Evolutionary conservation across 2,888 invertebrate genomes (phyloP).

Genomic region (Thelaira solivaga): DNA sequence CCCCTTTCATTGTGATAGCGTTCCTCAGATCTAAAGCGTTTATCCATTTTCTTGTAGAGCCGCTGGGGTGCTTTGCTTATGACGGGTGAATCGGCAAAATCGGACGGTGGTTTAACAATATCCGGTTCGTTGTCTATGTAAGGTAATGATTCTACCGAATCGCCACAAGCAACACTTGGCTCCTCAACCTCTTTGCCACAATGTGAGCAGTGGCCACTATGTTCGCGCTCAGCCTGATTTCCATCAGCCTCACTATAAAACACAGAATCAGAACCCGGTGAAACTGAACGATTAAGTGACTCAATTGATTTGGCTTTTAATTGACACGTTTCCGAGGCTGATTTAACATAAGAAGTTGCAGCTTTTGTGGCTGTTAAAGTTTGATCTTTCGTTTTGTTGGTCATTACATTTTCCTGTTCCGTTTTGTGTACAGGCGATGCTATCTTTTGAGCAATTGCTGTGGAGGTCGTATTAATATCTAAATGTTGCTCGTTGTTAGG

Average conservation of each 20-base stretch:
- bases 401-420: conserved; percentile 25
- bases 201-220: conserved; percentile 85
- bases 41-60: conserved; percentile 87
- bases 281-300: conserved; percentile 88
- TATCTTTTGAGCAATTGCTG: conserved; percentile 77
- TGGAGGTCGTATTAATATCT: conserved; percentile 68
- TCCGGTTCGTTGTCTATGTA: conserved; percentile 79
- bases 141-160: conserved; percentile 76
- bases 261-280: conserved; percentile 93
- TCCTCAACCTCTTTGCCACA: conserved; percentile 89
- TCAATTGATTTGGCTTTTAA: conserved; percentile 91
- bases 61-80: conserved; percentile 79
- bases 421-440: conserved; percentile 69
- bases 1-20: conserved; percentile 79
- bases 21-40: conserved; percentile 88
- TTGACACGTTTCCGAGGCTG: conserved; percentile 73
- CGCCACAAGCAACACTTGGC: conserved; percentile 72
- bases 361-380: neutral
- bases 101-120: conserved; percentile 92
- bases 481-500: conserved; percentile 70
- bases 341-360: conserved; percentile 60
- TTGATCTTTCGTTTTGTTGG: conserved; percentile 17
- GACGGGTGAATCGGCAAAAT: conserved; percentile 90
- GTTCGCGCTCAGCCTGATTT: conserved; percentile 77
- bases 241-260: conserved; percentile 89